These are phyloP conservation scores for Temnothorax ravouxi DNA, from an alignment of 2,888 invertebrate genomes.

Conservation along the genomic window DNA sequence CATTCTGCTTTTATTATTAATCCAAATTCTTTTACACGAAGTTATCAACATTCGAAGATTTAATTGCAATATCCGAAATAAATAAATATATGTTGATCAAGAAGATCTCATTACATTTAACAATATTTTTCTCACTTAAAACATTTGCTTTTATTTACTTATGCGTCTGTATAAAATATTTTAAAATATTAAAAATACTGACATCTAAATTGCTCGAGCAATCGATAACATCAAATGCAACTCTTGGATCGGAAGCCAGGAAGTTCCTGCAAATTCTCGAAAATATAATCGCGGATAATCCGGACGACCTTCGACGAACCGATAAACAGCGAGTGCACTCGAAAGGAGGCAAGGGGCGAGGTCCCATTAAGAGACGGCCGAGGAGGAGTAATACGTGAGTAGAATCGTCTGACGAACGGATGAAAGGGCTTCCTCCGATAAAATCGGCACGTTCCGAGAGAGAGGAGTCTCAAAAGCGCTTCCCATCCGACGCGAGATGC, in stretches of 20 bases:
- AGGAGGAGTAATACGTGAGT: conserved; percentile 76
- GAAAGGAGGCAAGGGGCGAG: conserved; percentile 9
- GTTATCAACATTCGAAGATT: neutral
- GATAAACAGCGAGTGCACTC: conserved; percentile 29
- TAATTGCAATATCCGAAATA: neutral
- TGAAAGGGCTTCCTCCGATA: conserved; percentile 75
- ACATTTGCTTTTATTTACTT: neutral
- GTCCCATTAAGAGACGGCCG: conserved; percentile 70
- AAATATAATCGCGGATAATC: conserved; percentile 70
- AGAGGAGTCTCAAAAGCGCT: conserved; percentile 68
- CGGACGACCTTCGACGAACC: conserved; percentile 60
- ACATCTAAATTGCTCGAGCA: neutral
- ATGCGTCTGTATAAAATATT: neutral
- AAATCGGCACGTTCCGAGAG: conserved; percentile 76
- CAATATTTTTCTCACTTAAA: neutral
- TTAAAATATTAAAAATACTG: neutral
- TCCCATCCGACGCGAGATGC: conserved; percentile 62
- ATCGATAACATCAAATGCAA: neutral
- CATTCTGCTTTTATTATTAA: neutral
- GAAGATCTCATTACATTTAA: neutral
- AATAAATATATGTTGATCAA: neutral
- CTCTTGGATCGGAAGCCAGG: neutral
- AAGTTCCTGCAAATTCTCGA: neutral
- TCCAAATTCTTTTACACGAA: neutral
- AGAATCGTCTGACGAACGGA: conserved; percentile 75